phyloP scores from a whole-genome alignment of 2,113 vertebrate genomes.

The Okapia johnstoni region DNA sequence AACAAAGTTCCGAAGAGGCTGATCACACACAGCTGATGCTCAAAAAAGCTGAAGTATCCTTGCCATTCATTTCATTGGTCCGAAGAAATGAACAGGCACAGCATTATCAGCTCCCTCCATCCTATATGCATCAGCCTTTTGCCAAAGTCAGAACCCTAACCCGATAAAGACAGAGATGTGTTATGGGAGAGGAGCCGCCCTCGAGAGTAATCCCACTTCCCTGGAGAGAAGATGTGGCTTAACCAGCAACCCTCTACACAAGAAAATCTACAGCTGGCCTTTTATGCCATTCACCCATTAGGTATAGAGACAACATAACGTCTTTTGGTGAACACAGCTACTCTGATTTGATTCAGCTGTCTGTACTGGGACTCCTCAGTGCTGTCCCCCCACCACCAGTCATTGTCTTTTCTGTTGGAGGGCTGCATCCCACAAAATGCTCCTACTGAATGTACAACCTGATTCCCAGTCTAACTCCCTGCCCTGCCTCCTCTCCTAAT shows the following conservation, averaged over 20 bases:
- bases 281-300: background rate
- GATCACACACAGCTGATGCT: background rate
- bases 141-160: background rate
- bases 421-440: background rate
- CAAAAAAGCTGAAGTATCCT: background rate
- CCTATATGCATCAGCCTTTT: background rate
- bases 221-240: background rate
- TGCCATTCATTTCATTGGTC: background rate
- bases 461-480: background rate
- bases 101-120: background rate
- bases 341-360: background rate
- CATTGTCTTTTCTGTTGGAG: background rate
- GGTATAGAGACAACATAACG: background rate
- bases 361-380: background rate
- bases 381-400: background rate
- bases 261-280: background rate
- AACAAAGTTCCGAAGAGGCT: constrained; percentile 1
- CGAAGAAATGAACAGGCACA: background rate
- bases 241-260: background rate
- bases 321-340: background rate
- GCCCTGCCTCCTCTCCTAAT: background rate
- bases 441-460: background rate
- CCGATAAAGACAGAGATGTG: background rate
- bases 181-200: background rate
- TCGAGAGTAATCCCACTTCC: background rate